These are phyloP conservation scores for Diceros bicornis DNA, from an alignment of 2,797 vertebrate species.

Conservation along the genomic window DNA sequence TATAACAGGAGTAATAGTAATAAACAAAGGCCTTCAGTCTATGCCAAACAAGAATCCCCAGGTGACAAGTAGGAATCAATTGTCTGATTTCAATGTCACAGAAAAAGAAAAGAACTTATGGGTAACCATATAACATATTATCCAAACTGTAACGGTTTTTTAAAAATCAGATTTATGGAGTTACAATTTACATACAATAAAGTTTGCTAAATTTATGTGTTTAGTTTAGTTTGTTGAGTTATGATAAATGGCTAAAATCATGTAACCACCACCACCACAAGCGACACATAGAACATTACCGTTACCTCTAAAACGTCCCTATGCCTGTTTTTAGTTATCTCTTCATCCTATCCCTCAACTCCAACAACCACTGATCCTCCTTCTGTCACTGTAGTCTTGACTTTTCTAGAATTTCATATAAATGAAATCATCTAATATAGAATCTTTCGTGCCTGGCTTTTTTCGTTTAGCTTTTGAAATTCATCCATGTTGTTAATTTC, in stretches of 20 bases:
- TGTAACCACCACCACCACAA: background rate
- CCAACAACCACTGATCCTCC: background rate
- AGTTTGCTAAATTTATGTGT: background rate
- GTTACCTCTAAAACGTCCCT: background rate
- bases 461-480: background rate
- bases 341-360: background rate
- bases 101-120: background rate
- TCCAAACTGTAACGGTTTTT: background rate
- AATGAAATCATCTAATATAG: no score
- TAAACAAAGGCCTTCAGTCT: background rate
- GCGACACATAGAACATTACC: background rate
- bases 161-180: background rate
- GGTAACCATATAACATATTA: background rate
- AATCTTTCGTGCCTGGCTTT: background rate
- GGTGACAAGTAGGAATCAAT: background rate
- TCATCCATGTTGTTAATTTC: background rate
- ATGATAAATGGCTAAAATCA: background rate
- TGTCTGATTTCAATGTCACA: background rate
- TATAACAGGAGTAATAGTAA: background rate
- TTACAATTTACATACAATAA: no score
- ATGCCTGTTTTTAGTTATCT: background rate
- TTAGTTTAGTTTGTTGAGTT: background rate
- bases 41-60: background rate
- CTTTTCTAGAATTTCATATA: background rate
- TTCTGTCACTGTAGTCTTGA: background rate